Base-by-base conservation (phyloP, 2,888 invertebrate genomes). In the Strigamia transsilvanica region DNA sequence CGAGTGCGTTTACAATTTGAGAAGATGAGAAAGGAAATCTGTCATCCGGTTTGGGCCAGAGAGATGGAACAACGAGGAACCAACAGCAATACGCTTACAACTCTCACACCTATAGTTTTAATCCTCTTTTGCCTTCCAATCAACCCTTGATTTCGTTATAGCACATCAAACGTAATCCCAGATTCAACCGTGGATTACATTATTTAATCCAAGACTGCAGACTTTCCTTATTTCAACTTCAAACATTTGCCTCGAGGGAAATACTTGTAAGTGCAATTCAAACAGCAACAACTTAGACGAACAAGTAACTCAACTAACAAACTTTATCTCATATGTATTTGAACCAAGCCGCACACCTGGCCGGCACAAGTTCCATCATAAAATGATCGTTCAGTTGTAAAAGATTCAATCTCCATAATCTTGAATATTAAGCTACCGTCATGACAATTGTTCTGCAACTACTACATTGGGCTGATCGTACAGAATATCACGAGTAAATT, bases 41-140 rank as follows among this genome's bases (percentile, higher is more conserved):
- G 66, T 66, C 66, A 66, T 66, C 66, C 23, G 66, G 66, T 66
- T 66, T 15, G 51, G 51, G n/a, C 51, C n/a, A 51, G 51, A n/a
- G 51, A 18, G 51, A 51, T 51, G 51, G 51, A 15, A 18, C 51
- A 18, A 51, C 18, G 66, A 66, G 66, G 27, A 66, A 66, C 66
- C 27, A 23, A 66, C 66, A 12, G 32, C 51, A 51, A 51, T 51
- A 18, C 51, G 51, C 51, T 15, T 51, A 15, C 51, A 51, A 51
- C 51, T 51, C 66, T 32, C 32, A 66, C 66, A 66, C 66, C 66
- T 66, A 13, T n/a, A 27, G 66, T 66, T 66, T 66, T 66, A 66
- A 66, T 66, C 66, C 66, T 51, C 66, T 66, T 66, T 66, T 66
- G 66, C 66, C 13, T 66, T 66, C 66, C 66, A 66, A 66, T 66